Base-by-base conservation (phyloP, 2,888 invertebrate genomes). In the Tolmerus cingulatus region DNA sequence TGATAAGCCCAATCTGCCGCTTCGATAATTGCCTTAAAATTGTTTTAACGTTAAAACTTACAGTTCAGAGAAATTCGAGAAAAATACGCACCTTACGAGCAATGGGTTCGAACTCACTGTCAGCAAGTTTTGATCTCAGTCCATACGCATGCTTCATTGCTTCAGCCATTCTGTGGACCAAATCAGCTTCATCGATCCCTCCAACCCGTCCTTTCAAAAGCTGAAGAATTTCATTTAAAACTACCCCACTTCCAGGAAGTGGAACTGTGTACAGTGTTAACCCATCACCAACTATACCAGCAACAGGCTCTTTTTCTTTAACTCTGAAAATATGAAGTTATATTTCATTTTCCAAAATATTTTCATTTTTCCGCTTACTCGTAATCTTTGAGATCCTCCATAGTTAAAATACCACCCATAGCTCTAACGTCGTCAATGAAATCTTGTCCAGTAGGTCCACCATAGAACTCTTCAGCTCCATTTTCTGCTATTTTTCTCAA, bases 131-230 rank as follows among this genome's bases (percentile, higher is more conserved):
- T 0, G 97, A 96, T 89, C 98, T 94, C 90, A 95, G 95, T 1
- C 97, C 98, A 92, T 96, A 98, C 23, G 96, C 98, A 93, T 96
- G 98, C 92, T 99, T 99, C 93, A 97, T 97, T 5, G 96, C 94
- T 92, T 99, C 99, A 9, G 96, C 93, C 89, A 98, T 93, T 89
- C 97, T 95, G 90, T 99, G 98, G 7, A 30, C 0, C 19, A 9
- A 30, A 1, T 16, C n/a, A 9, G 57, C 66, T 5, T 84, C 23
- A n/a, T 40, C 87, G 79, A 7, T 85, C 12, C 93, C 94, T 86
- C 94, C 94, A 90, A 98, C 93, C 89, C 79, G 79, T 0, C 27
- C 23, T 51, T 34, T 79, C 23, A 55, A 27, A 27, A 98, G 94
- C 91, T 97, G 97, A 89, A 98, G 92, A 88, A 98, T 96, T 91